phyloP scores from a whole-genome alignment of 2,113 vertebrate genomes.

The Chaetops frenatus region DNA sequence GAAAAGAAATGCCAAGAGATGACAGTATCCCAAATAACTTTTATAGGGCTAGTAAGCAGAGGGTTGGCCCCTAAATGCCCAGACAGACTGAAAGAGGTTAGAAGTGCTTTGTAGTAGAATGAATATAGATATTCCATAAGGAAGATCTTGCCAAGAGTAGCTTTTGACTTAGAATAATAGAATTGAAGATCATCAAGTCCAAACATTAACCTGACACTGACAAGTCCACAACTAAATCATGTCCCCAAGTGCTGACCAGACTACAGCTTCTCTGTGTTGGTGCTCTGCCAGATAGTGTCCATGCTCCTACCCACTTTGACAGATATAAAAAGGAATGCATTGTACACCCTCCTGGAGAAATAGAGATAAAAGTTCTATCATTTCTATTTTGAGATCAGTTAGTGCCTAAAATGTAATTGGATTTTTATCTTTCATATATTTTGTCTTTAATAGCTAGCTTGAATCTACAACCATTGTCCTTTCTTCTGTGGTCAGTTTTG shows the following conservation, averaged over 20 bases:
- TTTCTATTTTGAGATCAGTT: slow-evolving; percentile 11
- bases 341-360: neutral
- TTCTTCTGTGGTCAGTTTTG: neutral
- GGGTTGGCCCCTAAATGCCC: neutral
- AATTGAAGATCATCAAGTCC: neutral
- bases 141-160: neutral
- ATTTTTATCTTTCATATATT: slow-evolving; percentile 38
- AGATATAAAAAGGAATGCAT: neutral
- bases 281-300: neutral
- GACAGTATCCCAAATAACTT: neutral
- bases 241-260: neutral
- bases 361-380: neutral
- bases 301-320: neutral
- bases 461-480: neutral
- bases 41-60: neutral
- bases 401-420: slow-evolving; percentile 25
- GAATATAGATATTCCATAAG: neutral
- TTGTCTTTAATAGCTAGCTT: slow-evolving; percentile 8
- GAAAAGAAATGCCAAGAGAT: neutral
- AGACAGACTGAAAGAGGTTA: neutral
- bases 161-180: neutral
- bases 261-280: neutral
- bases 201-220: neutral
- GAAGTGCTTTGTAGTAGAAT: neutral
- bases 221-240: neutral